These are phyloP conservation scores for Podarcis siculus DNA, from an alignment of 2,797 vertebrate species.

Conservation along the genomic window DNA sequence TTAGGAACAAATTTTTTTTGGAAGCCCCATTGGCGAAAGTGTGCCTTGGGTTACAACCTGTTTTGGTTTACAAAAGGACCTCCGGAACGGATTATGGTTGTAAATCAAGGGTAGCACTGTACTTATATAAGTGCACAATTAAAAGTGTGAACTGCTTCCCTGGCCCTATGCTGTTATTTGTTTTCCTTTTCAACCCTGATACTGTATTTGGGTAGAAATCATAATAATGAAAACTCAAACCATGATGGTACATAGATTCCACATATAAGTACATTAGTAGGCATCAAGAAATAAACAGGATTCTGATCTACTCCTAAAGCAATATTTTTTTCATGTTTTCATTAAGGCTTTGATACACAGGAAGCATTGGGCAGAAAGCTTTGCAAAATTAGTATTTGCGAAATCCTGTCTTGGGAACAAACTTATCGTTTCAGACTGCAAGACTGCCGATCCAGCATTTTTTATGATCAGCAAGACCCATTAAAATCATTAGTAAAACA, in stretches of 20 bases:
- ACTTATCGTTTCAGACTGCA: background rate
- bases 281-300: constrained; percentile 1
- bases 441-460: constrained; percentile 11
- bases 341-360: background rate
- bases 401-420: constrained; percentile 21
- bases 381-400: background rate
- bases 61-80: too few relatives aligned
- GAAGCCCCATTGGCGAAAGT: too few relatives aligned
- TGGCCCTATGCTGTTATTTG: constrained; percentile 35
- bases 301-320: background rate
- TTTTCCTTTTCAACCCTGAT: constrained; percentile 38
- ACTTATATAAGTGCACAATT: background rate
- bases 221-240: background rate
- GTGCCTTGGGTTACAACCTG: too few relatives aligned
- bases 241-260: background rate
- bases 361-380: background rate
- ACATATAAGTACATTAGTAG: background rate
- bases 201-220: constrained; percentile 25
- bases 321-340: background rate
- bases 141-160: constrained; percentile 15
- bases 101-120: too few relatives aligned
- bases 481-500: constrained; percentile 36
- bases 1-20: too few relatives aligned
- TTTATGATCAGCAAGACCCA: constrained; percentile 2
- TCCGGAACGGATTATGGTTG: too few relatives aligned